phyloP scores from a whole-genome alignment of 2,113 vertebrate species.

The Symphodus melops region DNA sequence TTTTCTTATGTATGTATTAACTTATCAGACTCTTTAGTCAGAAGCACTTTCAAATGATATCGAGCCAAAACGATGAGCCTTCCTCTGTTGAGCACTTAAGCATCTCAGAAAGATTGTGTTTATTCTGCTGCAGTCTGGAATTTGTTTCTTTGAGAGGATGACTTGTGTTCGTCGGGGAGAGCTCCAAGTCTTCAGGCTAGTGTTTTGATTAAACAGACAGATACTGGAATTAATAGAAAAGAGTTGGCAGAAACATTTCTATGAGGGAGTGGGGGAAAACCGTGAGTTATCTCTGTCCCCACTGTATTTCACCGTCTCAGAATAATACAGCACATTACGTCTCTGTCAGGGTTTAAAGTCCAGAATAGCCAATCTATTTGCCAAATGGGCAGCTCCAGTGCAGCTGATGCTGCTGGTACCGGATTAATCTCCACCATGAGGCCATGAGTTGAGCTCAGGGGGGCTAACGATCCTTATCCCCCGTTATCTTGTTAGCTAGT shows the following conservation, averaged over 20 bases:
- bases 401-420: not conserved
- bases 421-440: constrained; percentile 22
- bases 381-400: constrained; percentile 9
- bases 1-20: constrained; percentile 27
- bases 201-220: constrained; percentile 53
- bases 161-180: constrained; percentile 35
- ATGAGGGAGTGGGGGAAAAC: constrained; percentile 20
- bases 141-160: constrained; percentile 53
- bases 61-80: constrained; percentile 47
- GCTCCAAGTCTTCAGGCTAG: constrained; percentile 32
- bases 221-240: constrained; percentile 56
- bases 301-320: not conserved
- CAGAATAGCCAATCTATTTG: not conserved
- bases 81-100: constrained; percentile 40
- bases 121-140: constrained; percentile 63
- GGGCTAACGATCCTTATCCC: constrained; percentile 59
- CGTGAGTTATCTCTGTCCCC: not conserved
- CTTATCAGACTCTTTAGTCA: constrained; percentile 40
- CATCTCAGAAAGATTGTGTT: constrained; percentile 61
- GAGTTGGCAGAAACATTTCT: constrained; percentile 12
- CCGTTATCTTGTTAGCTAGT: constrained; percentile 66
- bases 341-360: not conserved
- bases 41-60: constrained; percentile 26
- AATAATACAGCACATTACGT: not conserved
- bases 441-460: constrained; percentile 31